Evolutionary conservation across 2,113 vertebrate species (phyloP).

Genomic region (Forbesichthys papilliferus): DNA sequence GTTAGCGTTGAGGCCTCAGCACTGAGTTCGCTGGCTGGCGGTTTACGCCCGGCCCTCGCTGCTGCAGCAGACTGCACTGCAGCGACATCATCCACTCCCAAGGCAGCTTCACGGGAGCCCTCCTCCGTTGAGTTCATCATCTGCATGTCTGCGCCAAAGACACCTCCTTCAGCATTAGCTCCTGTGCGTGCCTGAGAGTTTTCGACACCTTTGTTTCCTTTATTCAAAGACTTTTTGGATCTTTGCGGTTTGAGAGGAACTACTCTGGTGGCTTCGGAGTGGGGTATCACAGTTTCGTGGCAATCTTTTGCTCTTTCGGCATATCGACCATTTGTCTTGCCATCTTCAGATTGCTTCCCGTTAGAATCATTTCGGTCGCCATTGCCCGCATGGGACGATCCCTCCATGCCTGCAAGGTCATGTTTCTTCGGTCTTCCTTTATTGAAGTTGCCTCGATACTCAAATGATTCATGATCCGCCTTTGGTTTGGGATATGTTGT

Average conservation of each 20-base stretch:
- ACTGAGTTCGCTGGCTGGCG: slow-evolving; percentile 6
- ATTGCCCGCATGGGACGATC: slow-evolving; percentile 34
- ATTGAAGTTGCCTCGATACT: slow-evolving; percentile 18
- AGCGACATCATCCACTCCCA: slow-evolving; percentile 22
- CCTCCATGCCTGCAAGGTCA: slow-evolving; percentile 6
- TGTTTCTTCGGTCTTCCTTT: slow-evolving; percentile 33
- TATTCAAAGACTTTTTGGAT: slow-evolving; percentile 76
- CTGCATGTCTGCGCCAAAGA: slow-evolving; percentile 25
- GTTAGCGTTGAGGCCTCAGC: slow-evolving; percentile 1
- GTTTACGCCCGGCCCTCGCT: slow-evolving; percentile 27
- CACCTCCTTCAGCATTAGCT: slow-evolving; percentile 35
- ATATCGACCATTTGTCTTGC: slow-evolving; percentile 43
- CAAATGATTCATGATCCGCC: slow-evolving; percentile 10
- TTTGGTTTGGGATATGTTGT: slow-evolving; percentile 34
- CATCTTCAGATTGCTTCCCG: slow-evolving; percentile 14
- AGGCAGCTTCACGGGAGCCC: slow-evolving; percentile 35
- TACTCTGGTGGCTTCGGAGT: slow-evolving; percentile 66
- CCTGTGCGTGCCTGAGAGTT: slow-evolving; percentile 40
- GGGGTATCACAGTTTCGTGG: slow-evolving; percentile 43
- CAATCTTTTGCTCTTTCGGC: slow-evolving; percentile 41
- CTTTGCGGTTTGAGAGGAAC: slow-evolving; percentile 79
- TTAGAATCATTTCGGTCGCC: not conserved
- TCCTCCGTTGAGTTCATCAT: slow-evolving; percentile 43
- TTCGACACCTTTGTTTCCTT: slow-evolving; percentile 59
- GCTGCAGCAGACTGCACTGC: slow-evolving; percentile 7